Base-by-base conservation (phyloP, 1,140 invertebrate genomes). In the Druon quercuslanigerum region DNA sequence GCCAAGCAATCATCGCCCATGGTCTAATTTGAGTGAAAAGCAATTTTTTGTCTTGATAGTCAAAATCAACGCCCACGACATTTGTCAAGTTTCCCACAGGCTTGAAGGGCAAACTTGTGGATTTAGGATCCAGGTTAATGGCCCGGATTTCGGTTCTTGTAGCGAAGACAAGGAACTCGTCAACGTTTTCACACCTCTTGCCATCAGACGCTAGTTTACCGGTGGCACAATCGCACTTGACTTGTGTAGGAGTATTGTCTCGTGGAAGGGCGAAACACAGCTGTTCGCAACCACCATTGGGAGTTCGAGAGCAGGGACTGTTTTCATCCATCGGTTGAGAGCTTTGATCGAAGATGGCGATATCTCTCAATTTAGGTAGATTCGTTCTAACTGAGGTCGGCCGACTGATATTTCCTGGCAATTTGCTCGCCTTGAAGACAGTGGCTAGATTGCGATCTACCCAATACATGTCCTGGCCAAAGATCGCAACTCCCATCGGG, bases 21-120 rank as follows among this genome's bases (percentile, higher is more conserved):
- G 97, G 97, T 84, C 97, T 92, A 50, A 98, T 98, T 92, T 98
- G 97, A 0, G 97, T 98, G 85, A 97, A 98, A 80, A 98, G 94
- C 70, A 99, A 87, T 74, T 94, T 95, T 70, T 98, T 95, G 75
- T 99, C 96, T 0, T 93, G 93, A 84, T 96, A 98, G 90, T 99
- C 98, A 87, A 99, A 99, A 90, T 99, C 98, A 33, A 99, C 92
- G 0, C 98, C 98, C 3, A 99, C 98, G 3, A 99, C 98, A 87
- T 99, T 99, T 0, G 97, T 98, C 51, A 99, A 92, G 86, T 99
- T 99, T 0, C 94, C 95, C 20, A 97, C 92, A 0, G 98, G 95
- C 74, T 95, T 94, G 85, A 99, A 98, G 0, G 98, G 98, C 4
- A 96, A 90, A 71, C 94, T 95, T 0, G 95, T 97, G 0, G 94